Evolutionary conservation across 2,888 invertebrate species (phyloP).

Genomic region (Drosophila prolongata): DNA sequence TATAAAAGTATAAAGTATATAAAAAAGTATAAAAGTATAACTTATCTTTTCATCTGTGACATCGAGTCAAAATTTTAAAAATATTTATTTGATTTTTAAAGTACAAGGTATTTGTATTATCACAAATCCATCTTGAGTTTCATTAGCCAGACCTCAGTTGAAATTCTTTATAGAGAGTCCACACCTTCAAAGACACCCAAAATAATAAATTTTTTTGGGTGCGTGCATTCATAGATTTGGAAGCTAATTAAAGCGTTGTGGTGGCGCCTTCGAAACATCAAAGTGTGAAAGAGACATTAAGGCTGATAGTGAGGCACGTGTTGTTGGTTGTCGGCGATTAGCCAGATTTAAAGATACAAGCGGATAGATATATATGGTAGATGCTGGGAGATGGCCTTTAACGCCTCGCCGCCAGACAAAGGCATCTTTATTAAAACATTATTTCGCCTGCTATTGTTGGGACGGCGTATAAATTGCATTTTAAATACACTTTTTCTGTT

Average conservation of each 20-base stretch:
- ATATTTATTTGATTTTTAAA: too few species aligned
- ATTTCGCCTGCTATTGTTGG: conserved; percentile 61
- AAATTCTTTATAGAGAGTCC: not conserved
- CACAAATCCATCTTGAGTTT: not conserved
- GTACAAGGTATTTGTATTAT: too few species aligned
- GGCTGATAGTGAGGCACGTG: conserved; percentile 52
- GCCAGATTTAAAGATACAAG: conserved; percentile 38
- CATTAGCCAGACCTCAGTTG: not conserved
- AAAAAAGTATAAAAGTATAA: too few species aligned
- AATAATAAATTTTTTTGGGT: conserved; percentile 10
- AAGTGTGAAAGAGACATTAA: conserved; percentile 44
- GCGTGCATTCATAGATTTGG: conserved; percentile 26
- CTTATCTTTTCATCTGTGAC: too few species aligned
- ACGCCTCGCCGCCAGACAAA: conserved; percentile 39
- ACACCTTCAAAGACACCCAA: conserved; percentile 1
- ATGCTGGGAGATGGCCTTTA: conserved; percentile 39
- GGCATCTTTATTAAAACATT: conserved; percentile 74
- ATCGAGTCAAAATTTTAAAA: too few species aligned
- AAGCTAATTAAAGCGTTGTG: conserved; percentile 61
- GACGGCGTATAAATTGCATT: conserved; percentile 72
- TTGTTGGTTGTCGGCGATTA: conserved; percentile 53
- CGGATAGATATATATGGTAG: conserved; percentile 2
- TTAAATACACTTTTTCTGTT: conserved; percentile 62
- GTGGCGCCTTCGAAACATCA: conserved; percentile 34
- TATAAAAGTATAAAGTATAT: too few species aligned